Conservation (phyloP, 2,113 vertebrate species). For the Planiliza haematocheilus region DNA sequence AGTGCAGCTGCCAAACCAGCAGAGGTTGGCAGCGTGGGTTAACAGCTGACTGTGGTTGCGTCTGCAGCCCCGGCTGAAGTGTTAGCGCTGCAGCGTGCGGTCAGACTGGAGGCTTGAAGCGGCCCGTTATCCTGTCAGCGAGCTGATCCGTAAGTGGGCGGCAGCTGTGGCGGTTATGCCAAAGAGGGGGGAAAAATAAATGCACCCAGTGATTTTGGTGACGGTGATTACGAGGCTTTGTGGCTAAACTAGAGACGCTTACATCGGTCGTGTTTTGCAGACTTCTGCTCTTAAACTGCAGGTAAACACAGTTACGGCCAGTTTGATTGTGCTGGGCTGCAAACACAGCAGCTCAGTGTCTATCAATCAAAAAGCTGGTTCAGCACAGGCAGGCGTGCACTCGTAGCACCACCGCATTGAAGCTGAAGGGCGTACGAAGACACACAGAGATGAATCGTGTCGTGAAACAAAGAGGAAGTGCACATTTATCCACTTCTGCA, state of each 20-base stretch:
- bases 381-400: background rate
- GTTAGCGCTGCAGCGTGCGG: slow-evolving; percentile 59
- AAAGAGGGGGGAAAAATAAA: background rate
- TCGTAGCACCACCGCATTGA: background rate
- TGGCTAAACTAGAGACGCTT: background rate
- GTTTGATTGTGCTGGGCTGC: slow-evolving; percentile 41
- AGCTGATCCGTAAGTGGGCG: slow-evolving; percentile 45
- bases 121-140: slow-evolving; percentile 54
- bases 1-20: slow-evolving; percentile 59
- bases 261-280: background rate
- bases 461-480: slow-evolving; percentile 3
- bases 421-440: slow-evolving; percentile 1
- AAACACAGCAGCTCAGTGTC: slow-evolving; percentile 29
- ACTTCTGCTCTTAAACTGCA: slow-evolving; percentile 1
- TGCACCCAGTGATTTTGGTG: slow-evolving; percentile 18
- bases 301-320: slow-evolving; percentile 38
- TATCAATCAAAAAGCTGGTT: slow-evolving; percentile 27
- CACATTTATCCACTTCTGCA: slow-evolving; percentile 1
- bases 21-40: slow-evolving; percentile 44
- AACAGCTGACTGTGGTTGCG: slow-evolving; percentile 50
- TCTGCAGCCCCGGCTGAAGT: slow-evolving; percentile 46
- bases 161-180: slow-evolving; percentile 20
- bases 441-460: slow-evolving; percentile 27
- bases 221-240: slow-evolving; percentile 32
- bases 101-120: slow-evolving; percentile 46